A percentile compares a stretch with the other conserved stretches of the same genome.
Conservation (phyloP, 2,113 vertebrate genomes). For the Pristiophorus japonicus region DNA sequence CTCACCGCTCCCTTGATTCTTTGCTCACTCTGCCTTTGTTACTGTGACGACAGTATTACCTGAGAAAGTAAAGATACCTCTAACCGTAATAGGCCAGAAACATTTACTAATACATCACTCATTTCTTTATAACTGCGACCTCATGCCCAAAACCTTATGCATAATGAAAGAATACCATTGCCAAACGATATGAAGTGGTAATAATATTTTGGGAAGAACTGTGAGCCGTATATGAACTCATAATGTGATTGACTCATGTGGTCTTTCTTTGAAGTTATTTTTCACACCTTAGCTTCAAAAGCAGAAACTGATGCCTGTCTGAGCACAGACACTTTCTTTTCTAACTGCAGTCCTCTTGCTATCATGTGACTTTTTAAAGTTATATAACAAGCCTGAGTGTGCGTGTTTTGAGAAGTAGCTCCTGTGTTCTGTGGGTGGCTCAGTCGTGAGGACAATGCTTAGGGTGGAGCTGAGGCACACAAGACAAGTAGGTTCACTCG, state of each 20-base stretch:
- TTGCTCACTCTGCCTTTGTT: not conserved
- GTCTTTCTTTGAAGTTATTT: not conserved
- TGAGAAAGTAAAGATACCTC: not conserved
- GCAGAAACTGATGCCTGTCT: not conserved
- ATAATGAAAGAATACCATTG: not conserved
- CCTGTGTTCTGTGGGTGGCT: not conserved
- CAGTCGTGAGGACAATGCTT: not conserved
- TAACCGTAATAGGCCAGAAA: not conserved
- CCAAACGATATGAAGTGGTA: not conserved
- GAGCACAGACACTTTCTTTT: not conserved
- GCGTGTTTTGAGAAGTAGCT: not conserved
- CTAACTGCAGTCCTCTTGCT: too few relatives aligned
- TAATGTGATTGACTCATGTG: not conserved
- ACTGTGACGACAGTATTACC: not conserved
- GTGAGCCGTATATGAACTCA: not conserved
- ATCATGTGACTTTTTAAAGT: not conserved
- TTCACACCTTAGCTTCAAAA: not conserved
- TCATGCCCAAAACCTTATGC: not conserved
- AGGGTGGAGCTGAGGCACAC: not conserved
- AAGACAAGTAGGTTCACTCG: not conserved
- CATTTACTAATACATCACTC: not conserved
- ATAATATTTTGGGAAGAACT: not conserved
- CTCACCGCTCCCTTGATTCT: not conserved
- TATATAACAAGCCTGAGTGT: not conserved
- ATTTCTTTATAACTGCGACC: not conserved